Evolutionary conservation across 1,140 invertebrate species (phyloP), one percentile per base, ranked within the genome.

Genomic region (Stenopsyche tienmushanensis): DNA sequence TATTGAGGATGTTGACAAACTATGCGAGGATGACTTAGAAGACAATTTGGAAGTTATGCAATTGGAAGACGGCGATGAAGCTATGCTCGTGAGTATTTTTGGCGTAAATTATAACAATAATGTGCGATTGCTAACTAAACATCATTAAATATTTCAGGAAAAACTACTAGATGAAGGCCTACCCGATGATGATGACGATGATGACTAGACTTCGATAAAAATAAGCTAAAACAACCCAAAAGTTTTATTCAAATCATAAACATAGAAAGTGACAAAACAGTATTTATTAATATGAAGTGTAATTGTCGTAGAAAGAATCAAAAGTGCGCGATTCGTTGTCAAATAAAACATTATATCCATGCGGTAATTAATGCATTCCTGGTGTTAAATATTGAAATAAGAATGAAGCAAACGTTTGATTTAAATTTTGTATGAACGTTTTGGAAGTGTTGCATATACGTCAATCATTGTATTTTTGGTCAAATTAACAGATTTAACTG

Each of bases 1-100:
- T n/a, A n/a, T n/a, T n/a, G n/a, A n/a, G n/a, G n/a, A n/a, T n/a
- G n/a, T n/a, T n/a, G n/a, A n/a, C n/a, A n/a, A n/a, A n/a, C n/a
- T n/a, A 7, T 3, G 3, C 18, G 54, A 41, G 3, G 54, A 57
- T 24, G 54, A 57, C n/a, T 57, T 57, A 25, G 39, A 57, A 42
- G 34, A 60, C 15, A 47, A 26, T 25, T 25, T 60, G 17, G 57
- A 60, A 47, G 21, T 29, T 1, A 29, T 60, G 57, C 57, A 47
- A 17, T 47, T 60, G 23, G 57, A 45, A 49, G 57, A 60, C 24
- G 44, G 57, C 1, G 57, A 60, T 47, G 42, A 60, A 47, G 57
- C 42, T 2, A 49, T 45, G 44, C 57, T 60, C 5, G 57, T 60
- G 24, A 47, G 15, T 10, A 47, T 47, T 39, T 34, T 34, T 34